Evolutionary conservation across 2,113 vertebrate genomes (phyloP).

Genomic region (Oryzias woworae): DNA sequence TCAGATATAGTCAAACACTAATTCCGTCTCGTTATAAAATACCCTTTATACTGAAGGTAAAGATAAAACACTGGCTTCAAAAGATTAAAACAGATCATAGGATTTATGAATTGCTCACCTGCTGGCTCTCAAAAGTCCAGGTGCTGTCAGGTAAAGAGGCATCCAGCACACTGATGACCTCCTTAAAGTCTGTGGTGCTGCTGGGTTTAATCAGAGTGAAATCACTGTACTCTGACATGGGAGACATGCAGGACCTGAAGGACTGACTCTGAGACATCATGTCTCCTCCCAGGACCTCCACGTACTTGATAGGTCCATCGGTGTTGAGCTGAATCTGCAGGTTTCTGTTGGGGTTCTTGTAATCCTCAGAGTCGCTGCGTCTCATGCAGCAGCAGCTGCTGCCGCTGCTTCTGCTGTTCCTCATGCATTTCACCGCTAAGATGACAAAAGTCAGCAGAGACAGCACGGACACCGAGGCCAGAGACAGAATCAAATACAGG

Average conservation of each 20-base stretch:
- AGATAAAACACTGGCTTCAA: no score
- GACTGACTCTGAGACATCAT: slow-evolving; percentile 79
- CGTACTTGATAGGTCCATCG: slow-evolving; percentile 83
- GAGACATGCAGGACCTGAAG: slow-evolving; percentile 84
- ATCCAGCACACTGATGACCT: slow-evolving; percentile 69
- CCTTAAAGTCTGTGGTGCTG: slow-evolving; percentile 71
- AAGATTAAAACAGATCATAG: not conserved
- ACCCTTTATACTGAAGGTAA: no score
- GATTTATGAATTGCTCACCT: slow-evolving; percentile 33
- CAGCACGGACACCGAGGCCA: slow-evolving; percentile 78
- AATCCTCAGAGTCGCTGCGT: slow-evolving; percentile 51
- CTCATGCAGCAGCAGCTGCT: slow-evolving; percentile 61
- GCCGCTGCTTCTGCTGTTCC: slow-evolving; percentile 62
- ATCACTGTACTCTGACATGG: slow-evolving; percentile 84
- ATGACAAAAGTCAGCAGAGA: slow-evolving; percentile 78
- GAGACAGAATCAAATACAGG: slow-evolving; percentile 78
- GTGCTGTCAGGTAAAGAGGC: slow-evolving; percentile 74
- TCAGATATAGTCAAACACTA: no score
- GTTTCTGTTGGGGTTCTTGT: slow-evolving; percentile 74
- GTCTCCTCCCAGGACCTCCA: slow-evolving; percentile 82
- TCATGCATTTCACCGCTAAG: slow-evolving; percentile 76
- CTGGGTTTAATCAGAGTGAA: slow-evolving; percentile 83
- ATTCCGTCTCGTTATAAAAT: no score
- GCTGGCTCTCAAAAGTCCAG: slow-evolving; percentile 68
- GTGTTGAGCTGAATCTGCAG: slow-evolving; percentile 79